A percentile compares a stretch with the other conserved stretches of the same genome.
phyloP scores from a whole-genome alignment of 2,797 vertebrate species.

The Enteromius trimaculatus region DNA sequence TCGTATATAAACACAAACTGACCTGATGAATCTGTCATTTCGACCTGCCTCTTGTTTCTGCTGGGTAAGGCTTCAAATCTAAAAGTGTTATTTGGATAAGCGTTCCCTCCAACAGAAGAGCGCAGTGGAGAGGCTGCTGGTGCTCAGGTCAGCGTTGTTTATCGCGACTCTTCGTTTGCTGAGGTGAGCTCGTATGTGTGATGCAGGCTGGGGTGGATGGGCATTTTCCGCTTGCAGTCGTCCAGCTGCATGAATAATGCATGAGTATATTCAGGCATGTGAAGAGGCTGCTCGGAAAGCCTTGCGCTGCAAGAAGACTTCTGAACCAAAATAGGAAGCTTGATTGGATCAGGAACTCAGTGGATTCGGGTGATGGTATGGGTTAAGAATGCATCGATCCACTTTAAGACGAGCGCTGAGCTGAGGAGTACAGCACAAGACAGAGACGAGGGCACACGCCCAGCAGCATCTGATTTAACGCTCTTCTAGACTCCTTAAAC shows the following conservation, averaged over 20 bases:
- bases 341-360: not conserved
- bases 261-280: slow-evolving; percentile 21
- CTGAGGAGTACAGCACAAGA: not conserved
- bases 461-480: slow-evolving; percentile 1
- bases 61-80: slow-evolving; percentile 8
- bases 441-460: not conserved
- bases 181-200: not conserved
- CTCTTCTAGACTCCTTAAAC: not conserved
- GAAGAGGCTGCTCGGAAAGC: not conserved
- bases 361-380: not conserved
- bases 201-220: slow-evolving; percentile 5
- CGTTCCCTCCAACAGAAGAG: slow-evolving; percentile 1
- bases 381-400: not conserved
- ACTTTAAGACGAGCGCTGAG: slow-evolving; percentile 1
- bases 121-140: not conserved
- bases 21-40: slow-evolving; percentile 3
- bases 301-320: not conserved
- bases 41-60: slow-evolving; percentile 13
- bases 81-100: slow-evolving; percentile 35
- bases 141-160: slow-evolving; percentile 12
- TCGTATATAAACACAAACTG: not conserved
- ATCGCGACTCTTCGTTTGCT: not conserved
- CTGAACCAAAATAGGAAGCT: not conserved
- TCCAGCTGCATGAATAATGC: slow-evolving; percentile 47
- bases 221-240: not conserved